Conservation (phyloP, 2,113 vertebrate species). For the Leptodactylus fuscus region DNA sequence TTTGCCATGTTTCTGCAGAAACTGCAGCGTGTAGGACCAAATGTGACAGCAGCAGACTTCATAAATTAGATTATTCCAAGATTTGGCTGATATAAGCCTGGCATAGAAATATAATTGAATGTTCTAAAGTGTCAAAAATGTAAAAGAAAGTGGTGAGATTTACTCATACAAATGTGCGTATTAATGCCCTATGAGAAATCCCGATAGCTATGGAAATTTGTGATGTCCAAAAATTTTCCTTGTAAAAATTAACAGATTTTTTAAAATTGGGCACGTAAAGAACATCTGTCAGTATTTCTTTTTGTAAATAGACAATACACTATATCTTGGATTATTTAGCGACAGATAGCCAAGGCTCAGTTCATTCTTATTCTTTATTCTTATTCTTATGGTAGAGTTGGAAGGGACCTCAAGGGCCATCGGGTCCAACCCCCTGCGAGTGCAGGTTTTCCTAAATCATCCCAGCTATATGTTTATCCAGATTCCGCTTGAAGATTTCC, state of each 20-base stretch:
- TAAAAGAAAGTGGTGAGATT: not conserved
- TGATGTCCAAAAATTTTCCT: not conserved
- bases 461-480: too few species aligned
- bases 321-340: too few species aligned
- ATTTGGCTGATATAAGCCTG: not conserved
- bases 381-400: too few species aligned
- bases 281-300: not conserved
- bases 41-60: not conserved
- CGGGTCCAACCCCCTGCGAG: too few species aligned
- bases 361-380: too few species aligned
- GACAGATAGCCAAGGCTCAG: not conserved
- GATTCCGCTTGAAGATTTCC: too few species aligned
- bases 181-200: not conserved
- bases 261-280: not conserved
- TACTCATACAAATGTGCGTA: not conserved
- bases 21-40: not conserved
- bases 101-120: not conserved
- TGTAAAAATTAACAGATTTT: not conserved
- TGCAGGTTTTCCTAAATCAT: too few species aligned
- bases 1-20: constrained; percentile 10
- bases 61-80: not conserved
- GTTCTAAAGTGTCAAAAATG: not conserved
- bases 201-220: not conserved
- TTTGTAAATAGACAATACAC: too few species aligned
- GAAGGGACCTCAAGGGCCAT: too few species aligned